Evolutionary conservation across 2,797 vertebrate species (phyloP).

Genomic region (Anas bernieri): DNA sequence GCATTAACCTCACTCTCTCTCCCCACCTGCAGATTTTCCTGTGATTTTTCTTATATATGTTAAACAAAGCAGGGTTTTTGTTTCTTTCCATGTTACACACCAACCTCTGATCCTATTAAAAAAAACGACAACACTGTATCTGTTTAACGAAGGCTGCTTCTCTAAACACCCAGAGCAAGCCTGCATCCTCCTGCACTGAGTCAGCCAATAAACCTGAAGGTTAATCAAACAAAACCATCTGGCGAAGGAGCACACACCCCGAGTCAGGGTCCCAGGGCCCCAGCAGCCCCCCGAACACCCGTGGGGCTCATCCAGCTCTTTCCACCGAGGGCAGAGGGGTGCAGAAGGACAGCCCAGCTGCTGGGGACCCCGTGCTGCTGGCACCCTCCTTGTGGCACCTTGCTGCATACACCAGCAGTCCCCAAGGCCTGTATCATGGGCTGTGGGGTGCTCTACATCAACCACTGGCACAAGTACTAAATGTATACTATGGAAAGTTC

Average conservation of each 20-base stretch:
- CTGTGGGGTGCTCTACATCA: not conserved
- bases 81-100: not conserved
- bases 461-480: not conserved
- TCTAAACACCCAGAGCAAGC: not conserved
- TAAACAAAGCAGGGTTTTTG: not conserved
- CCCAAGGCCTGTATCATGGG: rapidly evolving
- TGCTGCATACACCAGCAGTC: not conserved
- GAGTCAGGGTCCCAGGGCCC: not conserved
- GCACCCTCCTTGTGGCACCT: not conserved
- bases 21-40: not conserved
- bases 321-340: not conserved
- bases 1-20: not conserved
- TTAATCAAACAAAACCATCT: not conserved
- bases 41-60: not conserved
- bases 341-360: not conserved
- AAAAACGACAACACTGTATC: not conserved
- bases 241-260: rapidly evolving
- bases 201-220: not conserved
- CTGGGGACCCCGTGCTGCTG: rapidly evolving
- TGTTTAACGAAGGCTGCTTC: not conserved
- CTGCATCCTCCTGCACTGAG: rapidly evolving
- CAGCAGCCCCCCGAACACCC: rapidly evolving
- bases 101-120: not conserved
- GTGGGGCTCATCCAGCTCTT: not conserved
- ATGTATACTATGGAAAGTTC: not conserved